Percentiles rank a stretch among this genome's conserved stretches.
Evolutionary conservation across 2,113 vertebrate genomes (phyloP).

Genomic region (Mola mola): DNA sequence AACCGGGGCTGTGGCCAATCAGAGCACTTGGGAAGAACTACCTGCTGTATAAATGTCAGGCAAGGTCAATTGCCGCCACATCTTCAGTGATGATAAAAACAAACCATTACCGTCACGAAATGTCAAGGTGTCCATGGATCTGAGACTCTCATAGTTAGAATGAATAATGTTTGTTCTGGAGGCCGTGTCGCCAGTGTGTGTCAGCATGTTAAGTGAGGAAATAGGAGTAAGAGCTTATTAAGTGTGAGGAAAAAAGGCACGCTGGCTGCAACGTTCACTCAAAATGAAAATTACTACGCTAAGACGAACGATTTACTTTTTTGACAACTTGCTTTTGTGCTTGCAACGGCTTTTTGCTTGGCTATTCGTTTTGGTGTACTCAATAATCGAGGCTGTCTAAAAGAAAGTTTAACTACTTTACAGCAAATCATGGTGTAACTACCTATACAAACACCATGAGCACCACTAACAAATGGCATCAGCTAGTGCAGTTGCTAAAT

Average conservation of each 20-base stretch:
- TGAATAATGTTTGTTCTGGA: conserved; percentile 61
- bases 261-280: conserved; percentile 56
- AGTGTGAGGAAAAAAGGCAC: conserved; percentile 48
- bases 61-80: conserved; percentile 58
- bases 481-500: conserved; percentile 24
- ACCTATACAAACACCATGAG: conserved; percentile 17
- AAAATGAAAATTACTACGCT: conserved; percentile 59
- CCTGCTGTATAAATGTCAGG: conserved; percentile 67
- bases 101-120: conserved; percentile 68
- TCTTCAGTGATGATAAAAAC: conserved; percentile 67
- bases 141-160: conserved; percentile 45
- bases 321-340: conserved; percentile 66
- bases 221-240: conserved; percentile 52
- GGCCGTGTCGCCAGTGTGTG: conserved; percentile 27
- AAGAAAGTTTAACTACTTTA: conserved; percentile 56
- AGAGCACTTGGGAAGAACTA: conserved; percentile 15
- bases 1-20: conserved; percentile 44
- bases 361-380: conserved; percentile 48
- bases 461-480: conserved; percentile 38
- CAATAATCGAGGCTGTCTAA: conserved; percentile 47
- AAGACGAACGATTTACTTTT: conserved; percentile 53
- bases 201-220: conserved; percentile 56
- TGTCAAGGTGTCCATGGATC: conserved; percentile 61
- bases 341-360: conserved; percentile 40
- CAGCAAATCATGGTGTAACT: conserved; percentile 61